These are phyloP conservation scores for Chionoecetes opilio DNA, from an alignment of 1,140 invertebrate species.

Conservation along the genomic window DNA sequence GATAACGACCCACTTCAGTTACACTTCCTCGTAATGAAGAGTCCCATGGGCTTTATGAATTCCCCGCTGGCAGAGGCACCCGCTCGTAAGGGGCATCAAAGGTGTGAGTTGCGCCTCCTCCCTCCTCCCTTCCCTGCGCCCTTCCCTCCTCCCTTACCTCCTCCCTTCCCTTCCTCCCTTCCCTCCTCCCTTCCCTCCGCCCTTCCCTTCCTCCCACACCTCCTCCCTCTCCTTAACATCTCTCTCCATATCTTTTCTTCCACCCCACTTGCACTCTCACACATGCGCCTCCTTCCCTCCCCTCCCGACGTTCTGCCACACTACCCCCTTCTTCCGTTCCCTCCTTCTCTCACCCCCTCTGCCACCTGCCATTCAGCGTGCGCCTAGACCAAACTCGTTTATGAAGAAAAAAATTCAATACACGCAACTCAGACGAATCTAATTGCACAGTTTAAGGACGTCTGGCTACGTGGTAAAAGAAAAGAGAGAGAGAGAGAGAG, in stretches of 20 bases:
- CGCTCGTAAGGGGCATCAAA: too few relatives aligned
- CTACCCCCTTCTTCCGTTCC: neutral
- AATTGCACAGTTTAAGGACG: slow-evolving; percentile 19
- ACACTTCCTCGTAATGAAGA: neutral
- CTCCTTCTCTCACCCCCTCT: neutral
- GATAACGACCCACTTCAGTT: slow-evolving; percentile 6
- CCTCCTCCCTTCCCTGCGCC: neutral
- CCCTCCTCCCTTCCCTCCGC: neutral
- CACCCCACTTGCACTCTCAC: neutral
- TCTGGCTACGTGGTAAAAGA: neutral
- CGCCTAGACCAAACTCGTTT: neutral
- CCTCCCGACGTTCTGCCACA: neutral
- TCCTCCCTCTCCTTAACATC: neutral
- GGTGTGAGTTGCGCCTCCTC: neutral
- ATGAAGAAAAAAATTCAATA: slow-evolving; percentile 22
- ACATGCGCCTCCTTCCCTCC: neutral
- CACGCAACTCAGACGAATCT: neutral
- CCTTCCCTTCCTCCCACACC: neutral
- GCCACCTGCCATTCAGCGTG: neutral
- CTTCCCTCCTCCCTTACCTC: neutral
- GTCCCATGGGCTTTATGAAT: slow-evolving; percentile 16
- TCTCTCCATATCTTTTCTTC: neutral
- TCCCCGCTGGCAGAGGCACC: neutral
- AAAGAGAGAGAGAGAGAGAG: neutral
- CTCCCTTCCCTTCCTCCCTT: neutral